Conservation (phyloP, 2,888 invertebrate species). For the Lasioglossum malachurum region DNA sequence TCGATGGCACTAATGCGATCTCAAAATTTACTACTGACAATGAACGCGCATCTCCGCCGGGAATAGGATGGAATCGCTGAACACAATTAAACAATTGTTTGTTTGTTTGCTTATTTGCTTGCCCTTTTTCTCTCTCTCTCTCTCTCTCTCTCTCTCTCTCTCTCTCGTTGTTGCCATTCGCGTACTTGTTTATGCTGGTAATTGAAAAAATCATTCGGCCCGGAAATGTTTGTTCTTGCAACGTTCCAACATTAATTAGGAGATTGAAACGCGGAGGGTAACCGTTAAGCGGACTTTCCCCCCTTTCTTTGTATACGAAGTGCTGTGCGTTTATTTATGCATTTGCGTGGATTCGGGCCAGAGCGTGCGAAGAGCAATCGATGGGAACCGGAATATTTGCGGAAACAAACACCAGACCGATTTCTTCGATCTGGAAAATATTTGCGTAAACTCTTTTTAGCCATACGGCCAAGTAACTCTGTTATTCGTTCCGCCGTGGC, state of each 20-base stretch:
- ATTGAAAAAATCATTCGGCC: background rate
- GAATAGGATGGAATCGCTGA: background rate
- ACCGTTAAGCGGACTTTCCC: background rate
- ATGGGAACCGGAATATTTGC: constrained; percentile 11
- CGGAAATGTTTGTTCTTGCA: background rate
- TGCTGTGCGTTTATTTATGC: constrained; percentile 7
- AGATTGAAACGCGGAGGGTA: background rate
- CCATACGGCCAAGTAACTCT: background rate
- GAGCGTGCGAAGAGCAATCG: background rate
- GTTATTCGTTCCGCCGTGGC: background rate
- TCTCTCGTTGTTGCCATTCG: background rate
- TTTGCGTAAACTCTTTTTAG: background rate
- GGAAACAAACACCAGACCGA: background rate
- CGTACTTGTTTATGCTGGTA: background rate
- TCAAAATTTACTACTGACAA: constrained; percentile 38
- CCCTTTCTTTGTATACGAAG: background rate
- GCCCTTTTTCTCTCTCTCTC: background rate
- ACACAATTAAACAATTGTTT: background rate
- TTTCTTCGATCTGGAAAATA: constrained; percentile 12
- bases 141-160: background rate
- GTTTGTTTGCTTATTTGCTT: background rate
- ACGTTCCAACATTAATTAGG: background rate
- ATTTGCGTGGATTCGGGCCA: background rate
- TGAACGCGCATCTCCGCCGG: background rate
- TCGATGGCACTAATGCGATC: constrained; percentile 38